Evolutionary conservation across 1,140 invertebrate genomes (phyloP).

Genomic region (Apocrypta bakeri): DNA sequence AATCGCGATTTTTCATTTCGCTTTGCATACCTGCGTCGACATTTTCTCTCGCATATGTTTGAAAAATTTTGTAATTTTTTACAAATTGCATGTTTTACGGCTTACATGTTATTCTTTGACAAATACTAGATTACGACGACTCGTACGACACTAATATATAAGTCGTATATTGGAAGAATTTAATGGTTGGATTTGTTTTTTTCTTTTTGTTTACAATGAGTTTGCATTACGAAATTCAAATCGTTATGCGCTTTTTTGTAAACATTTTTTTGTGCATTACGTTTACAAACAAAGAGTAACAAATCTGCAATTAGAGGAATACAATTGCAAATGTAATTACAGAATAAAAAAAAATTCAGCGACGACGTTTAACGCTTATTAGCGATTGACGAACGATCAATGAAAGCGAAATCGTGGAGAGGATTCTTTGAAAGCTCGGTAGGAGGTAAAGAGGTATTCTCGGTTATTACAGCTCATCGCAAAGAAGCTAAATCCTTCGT

Average conservation of each 20-base stretch:
- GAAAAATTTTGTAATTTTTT: neutral
- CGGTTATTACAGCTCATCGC: slow-evolving; percentile 43
- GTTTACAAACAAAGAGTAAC: too few species aligned
- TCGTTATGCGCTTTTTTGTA: too few species aligned
- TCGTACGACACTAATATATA: too few species aligned
- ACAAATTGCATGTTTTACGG: neutral
- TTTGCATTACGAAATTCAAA: too few species aligned
- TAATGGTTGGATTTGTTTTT: slow-evolving; percentile 40
- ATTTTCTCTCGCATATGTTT: neutral
- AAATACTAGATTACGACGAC: slow-evolving; percentile 23
- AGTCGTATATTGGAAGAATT: slow-evolving; percentile 16
- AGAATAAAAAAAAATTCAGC: neutral
- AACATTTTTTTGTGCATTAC: too few species aligned
- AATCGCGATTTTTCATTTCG: slow-evolving; percentile 43
- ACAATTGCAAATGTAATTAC: neutral
- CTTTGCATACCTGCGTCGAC: neutral
- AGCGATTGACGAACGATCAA: slow-evolving; percentile 27
- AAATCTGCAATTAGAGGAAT: neutral
- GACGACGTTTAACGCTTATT: slow-evolving; percentile 40
- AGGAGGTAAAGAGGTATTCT: slow-evolving; percentile 11
- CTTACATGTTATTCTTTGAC: neutral
- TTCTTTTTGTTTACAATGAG: neutral
- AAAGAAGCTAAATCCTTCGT: slow-evolving; percentile 41
- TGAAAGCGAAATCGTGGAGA: slow-evolving; percentile 5
- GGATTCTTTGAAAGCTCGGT: slow-evolving; percentile 17